These are phyloP conservation scores for Meiosimyza decipiens DNA, from an alignment of 2,888 invertebrate genomes.

Conservation along the genomic window DNA sequence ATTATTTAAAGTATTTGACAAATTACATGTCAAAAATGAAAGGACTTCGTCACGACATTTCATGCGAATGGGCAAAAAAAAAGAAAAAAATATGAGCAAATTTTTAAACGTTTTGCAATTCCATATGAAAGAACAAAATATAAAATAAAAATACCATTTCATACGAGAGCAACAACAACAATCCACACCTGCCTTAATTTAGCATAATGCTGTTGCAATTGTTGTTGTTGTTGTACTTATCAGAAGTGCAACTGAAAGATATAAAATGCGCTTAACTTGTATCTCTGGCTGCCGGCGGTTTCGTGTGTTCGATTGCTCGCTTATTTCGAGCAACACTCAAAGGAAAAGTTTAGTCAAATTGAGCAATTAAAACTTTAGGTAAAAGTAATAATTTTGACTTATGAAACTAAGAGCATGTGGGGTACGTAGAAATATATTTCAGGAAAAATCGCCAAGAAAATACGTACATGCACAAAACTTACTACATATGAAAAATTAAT, in stretches of 20 bases:
- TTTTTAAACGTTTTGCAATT: slow-evolving; percentile 30
- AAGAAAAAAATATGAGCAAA: not conserved
- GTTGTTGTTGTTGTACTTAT: slow-evolving; percentile 27
- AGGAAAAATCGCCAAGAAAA: too few species aligned
- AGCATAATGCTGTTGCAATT: slow-evolving; percentile 9
- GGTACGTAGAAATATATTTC: too few species aligned
- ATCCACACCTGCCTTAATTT: slow-evolving; percentile 29
- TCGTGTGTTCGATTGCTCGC: not conserved
- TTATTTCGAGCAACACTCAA: not conserved
- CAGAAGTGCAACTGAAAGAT: slow-evolving; percentile 25
- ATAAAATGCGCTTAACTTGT: slow-evolving; percentile 21
- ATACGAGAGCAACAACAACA: slow-evolving; percentile 32
- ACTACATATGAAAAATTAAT: too few species aligned
- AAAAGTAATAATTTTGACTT: too few species aligned
- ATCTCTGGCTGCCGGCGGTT: not conserved
- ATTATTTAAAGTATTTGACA: slow-evolving; percentile 34
- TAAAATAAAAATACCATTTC: slow-evolving; percentile 42
- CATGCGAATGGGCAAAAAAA: slow-evolving; percentile 12
- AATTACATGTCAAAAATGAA: slow-evolving; percentile 47
- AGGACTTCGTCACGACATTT: slow-evolving; percentile 49
- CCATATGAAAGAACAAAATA: not conserved
- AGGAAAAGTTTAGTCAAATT: not conserved
- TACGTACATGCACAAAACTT: too few species aligned
- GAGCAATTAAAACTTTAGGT: not conserved
- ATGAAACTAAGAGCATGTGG: too few species aligned